A percentile compares a stretch with the other conserved stretches of the same genome.
phyloP scores from a whole-genome alignment of 2,113 vertebrate species.

The Lanius collurio region DNA sequence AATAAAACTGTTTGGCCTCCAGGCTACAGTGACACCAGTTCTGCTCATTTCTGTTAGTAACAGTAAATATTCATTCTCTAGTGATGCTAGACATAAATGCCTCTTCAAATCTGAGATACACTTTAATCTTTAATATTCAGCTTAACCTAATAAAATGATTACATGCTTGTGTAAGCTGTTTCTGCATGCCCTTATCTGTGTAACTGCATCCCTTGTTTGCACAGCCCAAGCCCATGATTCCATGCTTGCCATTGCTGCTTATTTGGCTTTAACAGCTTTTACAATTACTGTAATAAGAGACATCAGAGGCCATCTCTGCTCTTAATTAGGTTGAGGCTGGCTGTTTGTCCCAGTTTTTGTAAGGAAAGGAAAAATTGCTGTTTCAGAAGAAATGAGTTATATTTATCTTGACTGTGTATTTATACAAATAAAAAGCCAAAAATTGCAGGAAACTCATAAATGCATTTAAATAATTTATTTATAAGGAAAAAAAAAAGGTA shows the following conservation, averaged over 20 bases:
- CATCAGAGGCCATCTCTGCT: neutral
- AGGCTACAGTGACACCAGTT: neutral
- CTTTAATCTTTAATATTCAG: neutral
- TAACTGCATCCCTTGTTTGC: conserved; percentile 33
- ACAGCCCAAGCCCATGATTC: neutral
- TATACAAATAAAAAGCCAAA: neutral
- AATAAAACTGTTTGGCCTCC: neutral
- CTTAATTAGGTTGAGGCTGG: neutral
- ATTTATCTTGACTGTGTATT: neutral
- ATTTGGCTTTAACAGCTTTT: conserved; percentile 30
- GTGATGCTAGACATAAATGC: neutral
- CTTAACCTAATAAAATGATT: neutral
- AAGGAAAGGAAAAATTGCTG: neutral
- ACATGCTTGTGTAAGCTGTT: conserved; percentile 14
- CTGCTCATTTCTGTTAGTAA: neutral
- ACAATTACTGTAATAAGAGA: neutral
- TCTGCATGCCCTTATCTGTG: neutral
- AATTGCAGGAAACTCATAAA: neutral
- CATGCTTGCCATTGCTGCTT: neutral
- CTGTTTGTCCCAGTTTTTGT: neutral
- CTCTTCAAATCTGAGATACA: neutral
- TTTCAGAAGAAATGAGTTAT: neutral
- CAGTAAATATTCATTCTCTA: neutral
- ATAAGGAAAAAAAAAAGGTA: neutral
- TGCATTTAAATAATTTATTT: neutral